phyloP scores from a whole-genome alignment of 2,113 vertebrate genomes.

The Clarias gariepinus region DNA sequence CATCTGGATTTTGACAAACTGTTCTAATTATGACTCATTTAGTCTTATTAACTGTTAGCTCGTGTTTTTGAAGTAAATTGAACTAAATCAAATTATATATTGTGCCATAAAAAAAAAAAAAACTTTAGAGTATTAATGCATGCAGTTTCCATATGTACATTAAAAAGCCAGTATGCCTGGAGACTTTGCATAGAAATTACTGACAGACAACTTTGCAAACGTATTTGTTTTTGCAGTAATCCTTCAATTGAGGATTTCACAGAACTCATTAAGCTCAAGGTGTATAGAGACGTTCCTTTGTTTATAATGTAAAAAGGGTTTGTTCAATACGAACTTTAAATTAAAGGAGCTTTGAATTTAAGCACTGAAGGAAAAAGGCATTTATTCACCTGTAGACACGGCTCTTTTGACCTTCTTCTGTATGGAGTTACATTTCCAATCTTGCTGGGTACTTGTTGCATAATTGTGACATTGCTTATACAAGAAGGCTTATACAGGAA shows the following conservation, averaged over 20 bases:
- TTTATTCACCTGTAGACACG: constrained; percentile 15
- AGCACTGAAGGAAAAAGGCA: not conserved
- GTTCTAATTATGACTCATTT: not conserved
- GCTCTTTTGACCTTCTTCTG: constrained; percentile 13
- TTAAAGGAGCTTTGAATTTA: constrained; percentile 10
- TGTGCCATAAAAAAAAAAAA: not conserved
- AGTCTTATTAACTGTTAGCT: not conserved
- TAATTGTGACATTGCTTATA: constrained; percentile 1
- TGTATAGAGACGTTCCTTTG: not conserved
- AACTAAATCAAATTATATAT: not conserved
- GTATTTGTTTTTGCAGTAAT: not conserved
- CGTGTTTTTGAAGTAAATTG: not conserved
- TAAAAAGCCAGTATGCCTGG: constrained; percentile 21
- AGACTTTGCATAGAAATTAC: constrained; percentile 11
- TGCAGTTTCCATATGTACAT: not conserved
- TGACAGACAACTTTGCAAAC: constrained; percentile 12
- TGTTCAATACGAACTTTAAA: not conserved
- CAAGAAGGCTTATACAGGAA: not conserved
- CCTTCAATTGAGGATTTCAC: constrained; percentile 28
- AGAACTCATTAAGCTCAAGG: constrained; percentile 23
- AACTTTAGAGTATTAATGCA: not conserved
- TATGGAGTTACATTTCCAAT: not conserved
- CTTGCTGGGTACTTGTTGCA: not conserved
- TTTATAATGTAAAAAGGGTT: constrained; percentile 26
- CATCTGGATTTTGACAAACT: not conserved